Evolutionary conservation across 2,888 invertebrate species (phyloP).

Genomic region (Melieria crassipennis): DNA sequence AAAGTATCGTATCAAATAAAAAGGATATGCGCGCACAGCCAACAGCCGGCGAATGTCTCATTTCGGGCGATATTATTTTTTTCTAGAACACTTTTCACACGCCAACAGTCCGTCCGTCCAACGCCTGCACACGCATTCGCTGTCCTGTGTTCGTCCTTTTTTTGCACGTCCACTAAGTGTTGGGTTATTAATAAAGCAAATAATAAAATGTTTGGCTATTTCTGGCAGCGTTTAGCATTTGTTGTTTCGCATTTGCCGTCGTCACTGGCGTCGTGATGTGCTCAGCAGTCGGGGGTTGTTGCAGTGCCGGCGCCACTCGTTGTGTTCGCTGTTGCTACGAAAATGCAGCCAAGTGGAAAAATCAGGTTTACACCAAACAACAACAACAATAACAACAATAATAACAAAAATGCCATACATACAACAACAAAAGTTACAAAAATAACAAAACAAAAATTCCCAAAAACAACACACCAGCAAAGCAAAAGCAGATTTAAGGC

Average conservation of each 20-base stretch:
- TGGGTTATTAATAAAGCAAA: conserved; percentile 35
- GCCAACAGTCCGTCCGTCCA: too few species aligned
- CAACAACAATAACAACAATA: conserved; percentile 29
- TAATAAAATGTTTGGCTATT: conserved; percentile 37
- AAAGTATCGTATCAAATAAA: too few species aligned
- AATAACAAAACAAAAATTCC: not conserved
- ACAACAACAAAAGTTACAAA: not conserved
- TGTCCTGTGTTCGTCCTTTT: too few species aligned
- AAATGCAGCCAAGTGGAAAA: conserved; percentile 32
- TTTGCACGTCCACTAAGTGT: too few species aligned
- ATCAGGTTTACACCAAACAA: conserved; percentile 32
- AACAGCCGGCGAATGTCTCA: too few species aligned
- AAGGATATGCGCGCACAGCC: too few species aligned
- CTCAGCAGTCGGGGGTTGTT: not conserved
- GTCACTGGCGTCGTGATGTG: not conserved
- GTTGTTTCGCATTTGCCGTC: not conserved
- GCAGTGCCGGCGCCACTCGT: conserved; percentile 10
- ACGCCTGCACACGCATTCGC: too few species aligned
- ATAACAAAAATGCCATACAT: not conserved
- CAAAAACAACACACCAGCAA: too few species aligned
- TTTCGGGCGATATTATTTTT: too few species aligned
- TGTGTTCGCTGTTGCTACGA: conserved; percentile 4
- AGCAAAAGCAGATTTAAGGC: too few species aligned
- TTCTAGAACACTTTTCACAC: too few species aligned
- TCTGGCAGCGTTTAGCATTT: too few species aligned